Evolutionary conservation across 2,113 vertebrate genomes (phyloP).

Genomic region (Thermophis baileyi): DNA sequence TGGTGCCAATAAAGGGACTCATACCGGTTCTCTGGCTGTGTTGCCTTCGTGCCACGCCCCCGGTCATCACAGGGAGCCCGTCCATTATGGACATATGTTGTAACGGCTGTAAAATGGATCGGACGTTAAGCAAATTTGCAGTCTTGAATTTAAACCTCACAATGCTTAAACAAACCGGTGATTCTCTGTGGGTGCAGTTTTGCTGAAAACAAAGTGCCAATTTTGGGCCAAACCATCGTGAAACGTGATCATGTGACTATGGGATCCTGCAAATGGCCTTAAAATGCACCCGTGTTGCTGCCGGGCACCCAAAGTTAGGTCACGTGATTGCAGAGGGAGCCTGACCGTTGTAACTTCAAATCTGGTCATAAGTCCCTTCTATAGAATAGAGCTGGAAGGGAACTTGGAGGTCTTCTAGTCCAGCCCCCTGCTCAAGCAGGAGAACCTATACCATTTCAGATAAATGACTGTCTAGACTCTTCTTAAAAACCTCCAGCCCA

Average conservation of each 20-base stretch:
- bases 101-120: background rate
- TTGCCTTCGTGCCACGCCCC: no score
- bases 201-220: background rate
- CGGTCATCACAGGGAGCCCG: no score
- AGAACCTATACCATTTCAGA: no score
- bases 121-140: background rate
- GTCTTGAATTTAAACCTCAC: background rate
- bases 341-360: background rate
- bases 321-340: background rate
- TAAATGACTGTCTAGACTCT: no score
- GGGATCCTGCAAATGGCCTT: background rate
- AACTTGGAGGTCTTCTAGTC: no score
- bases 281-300: no score
- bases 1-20: no score
- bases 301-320: background rate
- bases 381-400: no score
- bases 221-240: background rate
- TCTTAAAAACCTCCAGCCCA: no score
- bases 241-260: background rate
- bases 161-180: background rate
- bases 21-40: no score
- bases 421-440: no score
- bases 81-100: background rate
- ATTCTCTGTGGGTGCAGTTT: background rate
- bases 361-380: background rate